A percentile compares a stretch with the other conserved stretches of the same genome.
phyloP scores from a whole-genome alignment of 2,113 vertebrate genomes.

The Lanius ludovicianus region DNA sequence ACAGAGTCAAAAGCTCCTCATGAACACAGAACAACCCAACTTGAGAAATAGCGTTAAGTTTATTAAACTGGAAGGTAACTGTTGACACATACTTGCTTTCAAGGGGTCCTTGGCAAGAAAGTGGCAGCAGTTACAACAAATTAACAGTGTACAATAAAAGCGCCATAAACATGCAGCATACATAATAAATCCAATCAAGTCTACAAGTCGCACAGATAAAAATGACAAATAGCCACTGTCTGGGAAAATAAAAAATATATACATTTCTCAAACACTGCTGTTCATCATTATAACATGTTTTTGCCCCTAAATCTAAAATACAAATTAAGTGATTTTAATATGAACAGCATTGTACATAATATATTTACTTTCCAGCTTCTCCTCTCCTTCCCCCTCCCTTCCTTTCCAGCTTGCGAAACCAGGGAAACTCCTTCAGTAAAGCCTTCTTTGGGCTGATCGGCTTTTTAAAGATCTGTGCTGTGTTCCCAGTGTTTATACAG shows the following conservation, averaged over 20 bases:
- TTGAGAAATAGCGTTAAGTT: conserved; percentile 55
- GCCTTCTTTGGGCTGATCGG: conserved; percentile 19
- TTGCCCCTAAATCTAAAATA: conserved; percentile 69
- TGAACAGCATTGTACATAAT: conserved; percentile 24
- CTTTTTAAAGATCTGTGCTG: neutral
- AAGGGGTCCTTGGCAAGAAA: conserved; percentile 73
- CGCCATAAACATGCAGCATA: conserved; percentile 77
- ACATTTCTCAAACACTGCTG: conserved; percentile 59
- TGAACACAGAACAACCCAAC: neutral
- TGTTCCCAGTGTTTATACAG: conserved; percentile 39
- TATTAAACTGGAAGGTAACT: conserved; percentile 69
- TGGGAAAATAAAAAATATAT: conserved; percentile 73
- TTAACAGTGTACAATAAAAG: conserved; percentile 81
- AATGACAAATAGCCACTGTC: conserved; percentile 75
- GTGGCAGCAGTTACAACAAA: conserved; percentile 78
- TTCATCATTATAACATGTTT: conserved; percentile 56
- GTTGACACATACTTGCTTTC: conserved; percentile 72
- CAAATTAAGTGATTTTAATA: conserved; percentile 69
- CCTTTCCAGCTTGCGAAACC: conserved; percentile 2
- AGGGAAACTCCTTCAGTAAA: conserved; percentile 26
- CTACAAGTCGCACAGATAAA: conserved; percentile 75
- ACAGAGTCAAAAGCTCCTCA: neutral
- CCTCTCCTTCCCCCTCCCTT: neutral
- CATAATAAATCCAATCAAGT: conserved; percentile 79
- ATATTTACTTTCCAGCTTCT: conserved; percentile 48